Evolutionary conservation across 2,113 vertebrate species (phyloP).

Genomic region (Craseonycteris thonglongyai): DNA sequence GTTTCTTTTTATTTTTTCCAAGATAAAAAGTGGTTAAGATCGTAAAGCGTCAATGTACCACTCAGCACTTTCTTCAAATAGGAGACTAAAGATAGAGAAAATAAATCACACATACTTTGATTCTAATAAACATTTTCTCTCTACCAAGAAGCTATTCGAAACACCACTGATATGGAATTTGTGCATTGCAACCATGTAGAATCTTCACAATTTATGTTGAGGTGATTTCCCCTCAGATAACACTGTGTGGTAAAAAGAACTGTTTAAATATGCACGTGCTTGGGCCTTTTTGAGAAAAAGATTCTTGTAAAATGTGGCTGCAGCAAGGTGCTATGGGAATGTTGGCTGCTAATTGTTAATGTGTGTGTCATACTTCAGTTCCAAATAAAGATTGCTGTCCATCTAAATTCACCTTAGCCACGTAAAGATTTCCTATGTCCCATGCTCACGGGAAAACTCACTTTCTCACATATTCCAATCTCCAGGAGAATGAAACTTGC

Average conservation of each 20-base stretch:
- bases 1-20: slow-evolving; percentile 23
- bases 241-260: not conserved
- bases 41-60: slow-evolving; percentile 41
- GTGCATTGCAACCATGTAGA: slow-evolving; percentile 21
- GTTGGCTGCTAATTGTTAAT: not conserved
- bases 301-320: slow-evolving; percentile 9
- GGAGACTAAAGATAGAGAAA: slow-evolving; percentile 35
- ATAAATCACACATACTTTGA: not conserved
- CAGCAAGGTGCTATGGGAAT: not conserved
- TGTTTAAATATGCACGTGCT: slow-evolving; percentile 16
- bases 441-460: not conserved
- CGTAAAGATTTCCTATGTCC: not conserved
- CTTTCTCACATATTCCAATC: not conserved
- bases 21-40: slow-evolving; percentile 47
- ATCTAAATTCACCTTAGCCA: not conserved
- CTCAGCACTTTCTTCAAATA: slow-evolving; percentile 42
- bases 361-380: not conserved
- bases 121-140: slow-evolving; percentile 38
- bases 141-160: slow-evolving; percentile 15
- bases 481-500: not conserved
- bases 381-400: not conserved
- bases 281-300: not conserved
- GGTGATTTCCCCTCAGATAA: slow-evolving; percentile 2
- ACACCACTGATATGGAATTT: slow-evolving; percentile 8
- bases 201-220: slow-evolving; percentile 27